phyloP scores from a whole-genome alignment of 2,888 invertebrate genomes.

The Harpalus rubripes region DNA sequence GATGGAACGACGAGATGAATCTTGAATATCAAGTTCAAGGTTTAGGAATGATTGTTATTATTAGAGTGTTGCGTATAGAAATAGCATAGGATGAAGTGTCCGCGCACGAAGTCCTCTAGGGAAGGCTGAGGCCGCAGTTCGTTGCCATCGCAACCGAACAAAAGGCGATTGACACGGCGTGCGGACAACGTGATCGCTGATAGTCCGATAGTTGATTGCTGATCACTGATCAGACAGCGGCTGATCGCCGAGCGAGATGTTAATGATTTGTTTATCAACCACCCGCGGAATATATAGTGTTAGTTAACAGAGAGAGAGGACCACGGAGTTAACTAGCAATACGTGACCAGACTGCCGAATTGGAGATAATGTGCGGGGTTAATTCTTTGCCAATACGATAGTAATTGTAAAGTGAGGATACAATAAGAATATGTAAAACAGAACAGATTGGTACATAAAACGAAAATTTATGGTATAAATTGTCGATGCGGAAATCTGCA shows the following conservation, averaged over 20 bases:
- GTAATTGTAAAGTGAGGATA: too few species aligned
- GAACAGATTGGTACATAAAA: too few species aligned
- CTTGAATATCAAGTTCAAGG: too few species aligned
- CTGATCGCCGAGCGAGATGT: conserved; percentile 31
- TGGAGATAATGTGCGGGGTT: not conserved
- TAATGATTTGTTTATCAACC: conserved; percentile 56
- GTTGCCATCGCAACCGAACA: conserved; percentile 61
- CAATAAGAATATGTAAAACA: too few species aligned
- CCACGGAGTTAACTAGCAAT: not conserved
- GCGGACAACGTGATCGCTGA: conserved; percentile 33
- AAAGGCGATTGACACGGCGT: conserved; percentile 60
- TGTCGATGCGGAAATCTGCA: too few species aligned
- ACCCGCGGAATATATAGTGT: conserved; percentile 29
- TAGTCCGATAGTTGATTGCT: conserved; percentile 6
- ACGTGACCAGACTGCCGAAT: conserved; percentile 3
- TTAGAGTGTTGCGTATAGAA: not conserved
- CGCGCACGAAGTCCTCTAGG: conserved; percentile 1
- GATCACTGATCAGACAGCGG: conserved; percentile 15
- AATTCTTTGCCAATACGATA: not conserved
- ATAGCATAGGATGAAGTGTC: not conserved
- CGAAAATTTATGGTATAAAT: too few species aligned
- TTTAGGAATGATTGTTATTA: too few species aligned
- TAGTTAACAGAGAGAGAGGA: not conserved
- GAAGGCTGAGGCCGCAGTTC: conserved; percentile 50
- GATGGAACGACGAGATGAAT: too few species aligned